Conservation (phyloP, 1,140 invertebrate genomes). For the Drosophila kanapiae region DNA sequence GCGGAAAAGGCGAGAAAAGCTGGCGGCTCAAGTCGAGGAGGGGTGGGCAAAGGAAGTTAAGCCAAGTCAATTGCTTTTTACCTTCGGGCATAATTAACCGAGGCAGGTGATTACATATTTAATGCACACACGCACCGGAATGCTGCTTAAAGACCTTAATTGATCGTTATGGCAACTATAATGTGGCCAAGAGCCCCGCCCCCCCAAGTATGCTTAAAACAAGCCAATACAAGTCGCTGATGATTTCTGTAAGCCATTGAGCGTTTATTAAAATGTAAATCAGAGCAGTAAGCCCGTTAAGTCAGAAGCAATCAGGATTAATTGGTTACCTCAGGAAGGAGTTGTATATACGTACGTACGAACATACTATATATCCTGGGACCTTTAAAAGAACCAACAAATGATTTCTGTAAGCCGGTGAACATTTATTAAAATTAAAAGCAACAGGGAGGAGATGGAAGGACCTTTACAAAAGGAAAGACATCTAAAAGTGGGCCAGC, state of each 20-base stretch:
- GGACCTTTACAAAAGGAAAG: slow-evolving; percentile 5
- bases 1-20: slow-evolving; percentile 18
- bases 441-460: neutral
- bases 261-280: slow-evolving; percentile 43
- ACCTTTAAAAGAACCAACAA: too few species aligned
- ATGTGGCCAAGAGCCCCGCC: slow-evolving; percentile 11
- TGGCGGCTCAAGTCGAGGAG: slow-evolving; percentile 18
- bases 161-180: slow-evolving; percentile 53
- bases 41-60: slow-evolving; percentile 28
- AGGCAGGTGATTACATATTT: slow-evolving; percentile 55
- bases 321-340: too few species aligned
- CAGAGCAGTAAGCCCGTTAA: neutral
- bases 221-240: neutral
- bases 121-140: slow-evolving; percentile 34
- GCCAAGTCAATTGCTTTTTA: slow-evolving; percentile 57
- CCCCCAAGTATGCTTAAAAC: slow-evolving; percentile 28
- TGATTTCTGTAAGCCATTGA: too few species aligned
- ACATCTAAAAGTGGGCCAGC: slow-evolving; percentile 27
- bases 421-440: slow-evolving; percentile 62
- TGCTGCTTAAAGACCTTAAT: slow-evolving; percentile 51
- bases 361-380: neutral
- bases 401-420: slow-evolving; percentile 35
- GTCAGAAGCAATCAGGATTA: neutral
- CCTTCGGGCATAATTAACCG: slow-evolving; percentile 62
- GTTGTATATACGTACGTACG: neutral